Evolutionary conservation across 1,140 invertebrate genomes (phyloP).

Genomic region (Parapsyche elsis): DNA sequence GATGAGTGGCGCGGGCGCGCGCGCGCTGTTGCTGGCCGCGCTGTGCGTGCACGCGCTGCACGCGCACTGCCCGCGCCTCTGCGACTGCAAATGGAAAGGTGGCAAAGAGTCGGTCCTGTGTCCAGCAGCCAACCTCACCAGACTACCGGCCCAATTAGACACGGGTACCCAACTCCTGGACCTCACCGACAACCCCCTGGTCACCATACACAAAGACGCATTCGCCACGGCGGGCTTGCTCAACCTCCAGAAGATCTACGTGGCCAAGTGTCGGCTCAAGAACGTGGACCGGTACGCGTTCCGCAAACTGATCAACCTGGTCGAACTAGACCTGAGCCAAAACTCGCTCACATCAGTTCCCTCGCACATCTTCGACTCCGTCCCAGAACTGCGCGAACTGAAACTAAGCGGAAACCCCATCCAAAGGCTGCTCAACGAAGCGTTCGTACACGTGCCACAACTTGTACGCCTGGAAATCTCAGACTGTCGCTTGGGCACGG

Average conservation of each 20-base stretch:
- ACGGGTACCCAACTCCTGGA: conserved; percentile 82
- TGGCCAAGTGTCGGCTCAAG: conserved; percentile 73
- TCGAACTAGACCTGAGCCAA: conserved; percentile 82
- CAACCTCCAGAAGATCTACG: conserved; percentile 82
- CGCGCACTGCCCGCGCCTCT: conserved; percentile 75
- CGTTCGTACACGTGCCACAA: conserved; percentile 75
- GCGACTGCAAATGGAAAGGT: conserved; percentile 88
- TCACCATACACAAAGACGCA: conserved; percentile 74
- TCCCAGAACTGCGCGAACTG: conserved; percentile 80
- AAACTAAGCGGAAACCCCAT: conserved; percentile 80
- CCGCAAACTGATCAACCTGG: conserved; percentile 76
- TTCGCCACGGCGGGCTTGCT: conserved; percentile 78
- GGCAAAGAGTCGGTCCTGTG: conserved; percentile 86
- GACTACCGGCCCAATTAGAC: conserved; percentile 76
- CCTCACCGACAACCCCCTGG: conserved; percentile 77
- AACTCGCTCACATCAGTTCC: conserved; percentile 77
- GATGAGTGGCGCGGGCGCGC: conserved; percentile 49
- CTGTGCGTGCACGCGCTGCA: conserved; percentile 52
- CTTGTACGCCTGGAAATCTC: conserved; percentile 79
- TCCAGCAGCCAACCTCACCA: conserved; percentile 75
- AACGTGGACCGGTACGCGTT: conserved; percentile 75
- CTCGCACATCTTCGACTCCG: conserved; percentile 75
- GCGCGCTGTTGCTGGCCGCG: conserved; percentile 50
- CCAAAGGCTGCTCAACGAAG: conserved; percentile 73
- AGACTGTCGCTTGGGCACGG: conserved; percentile 73